Evolutionary conservation across 2,113 vertebrate genomes (phyloP).

Genomic region (Propithecus coquereli): DNA sequence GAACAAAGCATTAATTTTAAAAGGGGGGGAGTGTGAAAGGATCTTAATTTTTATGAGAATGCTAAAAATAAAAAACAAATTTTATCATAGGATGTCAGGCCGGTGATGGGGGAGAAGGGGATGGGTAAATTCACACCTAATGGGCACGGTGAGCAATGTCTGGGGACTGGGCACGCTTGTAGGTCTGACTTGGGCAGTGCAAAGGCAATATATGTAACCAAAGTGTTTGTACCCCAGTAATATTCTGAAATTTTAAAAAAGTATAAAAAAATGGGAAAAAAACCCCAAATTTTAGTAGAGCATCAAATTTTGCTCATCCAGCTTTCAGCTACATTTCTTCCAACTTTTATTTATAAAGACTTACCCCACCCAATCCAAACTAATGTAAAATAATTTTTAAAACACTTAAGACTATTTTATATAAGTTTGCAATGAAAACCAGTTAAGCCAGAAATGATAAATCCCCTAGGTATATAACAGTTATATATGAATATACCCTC

Average conservation of each 20-base stretch:
- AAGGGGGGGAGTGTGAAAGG: not conserved
- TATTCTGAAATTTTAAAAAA: no score
- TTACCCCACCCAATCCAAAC: not conserved
- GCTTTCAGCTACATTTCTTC: not conserved
- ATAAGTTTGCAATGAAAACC: not conserved
- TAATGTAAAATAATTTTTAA: not conserved
- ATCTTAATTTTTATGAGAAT: not conserved
- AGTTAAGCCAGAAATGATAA: not conserved
- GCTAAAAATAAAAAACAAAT: slow-evolving; percentile 9
- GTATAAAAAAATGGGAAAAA: no score
- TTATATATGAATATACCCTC: not conserved
- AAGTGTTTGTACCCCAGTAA: no score
- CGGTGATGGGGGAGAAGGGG: no score
- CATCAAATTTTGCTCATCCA: not conserved
- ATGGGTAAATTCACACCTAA: no score
- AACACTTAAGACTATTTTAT: not conserved
- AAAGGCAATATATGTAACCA: no score
- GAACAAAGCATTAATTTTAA: not conserved
- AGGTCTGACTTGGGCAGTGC: no score
- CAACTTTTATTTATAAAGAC: slow-evolving; percentile 14
- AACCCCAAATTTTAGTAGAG: not conserved
- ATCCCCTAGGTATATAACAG: not conserved
- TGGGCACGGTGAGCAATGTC: no score
- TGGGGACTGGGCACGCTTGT: no score
- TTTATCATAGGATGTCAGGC: not conserved